Evolutionary conservation across 2,888 invertebrate genomes (phyloP), one percentile per base, ranked within the genome.

Genomic region (Cephus spinipes): DNA sequence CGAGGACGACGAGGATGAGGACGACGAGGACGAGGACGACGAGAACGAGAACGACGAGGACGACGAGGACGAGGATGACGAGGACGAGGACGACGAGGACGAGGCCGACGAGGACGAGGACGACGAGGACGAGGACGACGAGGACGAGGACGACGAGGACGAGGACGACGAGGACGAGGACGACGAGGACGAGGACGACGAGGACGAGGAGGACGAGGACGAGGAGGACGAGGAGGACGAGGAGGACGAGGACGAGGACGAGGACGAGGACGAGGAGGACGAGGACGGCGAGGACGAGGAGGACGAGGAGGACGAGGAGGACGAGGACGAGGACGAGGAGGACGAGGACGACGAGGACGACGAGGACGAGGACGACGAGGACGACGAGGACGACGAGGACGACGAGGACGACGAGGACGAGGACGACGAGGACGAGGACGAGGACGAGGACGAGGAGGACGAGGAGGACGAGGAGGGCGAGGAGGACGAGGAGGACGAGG

Each of bases 141-240:
- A 68, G 35, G 68, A 68, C 12, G 68, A 68, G 12, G 68, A 68
- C 12, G 68, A 68, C 68, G 23, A 68, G 68, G 68, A 68, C 12
- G 68, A 68, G 12, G 68, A 68, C 12, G 73, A 35, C 76, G 9
- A 32, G 68, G 69, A 80, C 74, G 69, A 73, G 32, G 15, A 79
- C 68, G 74, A 71, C 68, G 35, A 34, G 73, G 79, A 68, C 69
- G 68, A 12, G 69, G 73, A 55, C 71, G 32, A 73, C 76, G 71
- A 76, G 74, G 74, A 74, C 68, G 68, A 68, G 76, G 76, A 55
- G 2, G 55, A 32, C n/a, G 68, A 23, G 75, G 68, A 12, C 30
- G 68, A 68, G 68, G 68, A 68, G 12, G 68, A 68, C 68, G 68
- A 68, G 68, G 68, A 68, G 12, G 68, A 68, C 12, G 68, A 68